Percentiles rank a stretch among this genome's conserved stretches.
phyloP scores from a whole-genome alignment of 2,113 vertebrate species.

The Neolamprologus fasciatus region DNA sequence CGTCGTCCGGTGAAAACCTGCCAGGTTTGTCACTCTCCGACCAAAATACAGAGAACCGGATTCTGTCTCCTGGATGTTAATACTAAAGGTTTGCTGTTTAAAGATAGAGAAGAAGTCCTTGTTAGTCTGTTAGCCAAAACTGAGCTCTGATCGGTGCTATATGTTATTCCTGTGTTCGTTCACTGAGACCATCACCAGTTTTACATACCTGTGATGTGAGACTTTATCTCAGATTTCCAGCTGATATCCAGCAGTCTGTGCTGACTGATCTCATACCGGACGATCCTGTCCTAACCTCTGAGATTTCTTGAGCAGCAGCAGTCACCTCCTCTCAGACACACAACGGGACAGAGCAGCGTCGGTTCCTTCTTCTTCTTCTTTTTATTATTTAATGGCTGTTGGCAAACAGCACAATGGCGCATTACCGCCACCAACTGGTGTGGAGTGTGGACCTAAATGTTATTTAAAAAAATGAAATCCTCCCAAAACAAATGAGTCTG shows the following conservation, averaged over 20 bases:
- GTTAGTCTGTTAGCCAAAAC: neutral
- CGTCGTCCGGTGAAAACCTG: neutral
- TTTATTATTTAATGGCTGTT: fast-evolving
- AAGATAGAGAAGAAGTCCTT: neutral
- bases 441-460: neutral
- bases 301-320: fast-evolving
- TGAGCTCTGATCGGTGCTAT: fast-evolving
- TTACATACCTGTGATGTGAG: neutral
- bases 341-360: neutral
- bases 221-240: neutral
- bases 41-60: neutral
- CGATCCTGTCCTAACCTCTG: neutral
- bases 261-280: neutral
- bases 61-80: fast-evolving
- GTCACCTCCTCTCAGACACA: neutral
- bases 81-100: neutral
- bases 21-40: fast-evolving
- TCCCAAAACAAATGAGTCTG: fast-evolving
- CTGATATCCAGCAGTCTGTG: neutral
- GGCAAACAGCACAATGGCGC: neutral
- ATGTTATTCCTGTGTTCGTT: neutral
- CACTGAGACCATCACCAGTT: neutral
- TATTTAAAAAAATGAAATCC: fast-evolving
- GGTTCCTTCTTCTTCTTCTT: fast-evolving
- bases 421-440: neutral